Evolutionary conservation across 2,113 vertebrate genomes (phyloP).

Genomic region (Spermophilus dauricus): DNA sequence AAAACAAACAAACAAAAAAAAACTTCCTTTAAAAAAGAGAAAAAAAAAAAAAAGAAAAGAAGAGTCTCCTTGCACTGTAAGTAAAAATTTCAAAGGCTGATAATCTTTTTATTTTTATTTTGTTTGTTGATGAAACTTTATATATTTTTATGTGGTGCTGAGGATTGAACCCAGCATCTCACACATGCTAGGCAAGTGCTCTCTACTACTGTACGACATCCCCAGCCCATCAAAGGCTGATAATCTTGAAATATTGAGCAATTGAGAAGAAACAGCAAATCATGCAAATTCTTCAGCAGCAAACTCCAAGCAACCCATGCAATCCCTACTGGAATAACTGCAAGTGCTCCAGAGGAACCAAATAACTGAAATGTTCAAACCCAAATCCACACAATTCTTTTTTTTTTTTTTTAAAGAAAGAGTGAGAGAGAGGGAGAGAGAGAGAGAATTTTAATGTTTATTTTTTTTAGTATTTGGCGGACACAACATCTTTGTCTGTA

Average conservation of each 20-base stretch:
- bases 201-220: no score
- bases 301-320: background rate
- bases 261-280: constrained; percentile 30
- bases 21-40: background rate
- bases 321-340: background rate
- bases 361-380: background rate
- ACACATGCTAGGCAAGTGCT: no score
- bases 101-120: background rate
- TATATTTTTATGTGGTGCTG: no score
- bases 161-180: no score
- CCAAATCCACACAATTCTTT: background rate
- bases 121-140: no score
- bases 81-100: constrained; percentile 15
- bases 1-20: constrained; percentile 4
- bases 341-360: background rate
- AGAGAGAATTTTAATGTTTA: no score
- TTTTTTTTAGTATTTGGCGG: no score
- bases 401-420: no score
- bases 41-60: background rate
- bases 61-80: background rate
- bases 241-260: background rate
- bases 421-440: no score
- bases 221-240: background rate
- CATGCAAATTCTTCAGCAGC: background rate
- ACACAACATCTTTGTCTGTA: no score